Percentiles rank a stretch among this genome's conserved stretches.
Evolutionary conservation across 2,888 invertebrate species (phyloP).

Genomic region (Myopa tessellatipennis): DNA sequence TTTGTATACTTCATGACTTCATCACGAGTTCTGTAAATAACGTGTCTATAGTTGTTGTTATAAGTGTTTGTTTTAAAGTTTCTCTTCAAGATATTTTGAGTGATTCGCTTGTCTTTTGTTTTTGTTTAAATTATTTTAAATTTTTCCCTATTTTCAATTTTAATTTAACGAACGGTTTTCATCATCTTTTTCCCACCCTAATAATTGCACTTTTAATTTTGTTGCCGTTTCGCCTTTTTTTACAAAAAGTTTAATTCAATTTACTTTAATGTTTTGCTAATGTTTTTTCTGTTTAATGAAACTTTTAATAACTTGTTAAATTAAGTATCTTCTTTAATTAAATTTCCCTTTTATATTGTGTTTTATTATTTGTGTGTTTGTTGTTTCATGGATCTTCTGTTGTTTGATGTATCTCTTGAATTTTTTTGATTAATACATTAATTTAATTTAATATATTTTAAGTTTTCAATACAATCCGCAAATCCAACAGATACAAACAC

Average conservation of each 20-base stretch:
- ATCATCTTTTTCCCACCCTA: constrained; percentile 67
- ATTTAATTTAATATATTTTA: constrained; percentile 51
- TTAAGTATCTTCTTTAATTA: neutral
- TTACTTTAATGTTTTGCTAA: constrained; percentile 2
- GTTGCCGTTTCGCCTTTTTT: constrained; percentile 53
- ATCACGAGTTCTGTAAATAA: constrained; percentile 11
- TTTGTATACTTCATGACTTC: no score
- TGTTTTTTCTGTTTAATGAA: neutral
- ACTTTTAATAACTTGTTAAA: neutral
- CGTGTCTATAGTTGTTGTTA: constrained; percentile 25
- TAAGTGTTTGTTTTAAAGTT: constrained; percentile 40
- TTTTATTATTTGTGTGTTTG: neutral
- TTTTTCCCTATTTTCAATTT: constrained; percentile 46
- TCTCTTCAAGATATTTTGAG: neutral
- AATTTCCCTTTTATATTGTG: neutral
- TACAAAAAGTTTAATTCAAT: constrained; percentile 30
- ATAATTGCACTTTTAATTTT: constrained; percentile 73
- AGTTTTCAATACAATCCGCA: neutral
- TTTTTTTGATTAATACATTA: constrained; percentile 9
- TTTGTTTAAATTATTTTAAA: constrained; percentile 44
- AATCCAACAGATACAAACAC: neutral
- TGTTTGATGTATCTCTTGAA: neutral
- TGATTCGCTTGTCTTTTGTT: constrained; percentile 37
- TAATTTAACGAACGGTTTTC: constrained; percentile 65
- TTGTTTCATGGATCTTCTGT: neutral